Conservation (phyloP, 2,797 vertebrate genomes). For the Acanthornis magna region DNA sequence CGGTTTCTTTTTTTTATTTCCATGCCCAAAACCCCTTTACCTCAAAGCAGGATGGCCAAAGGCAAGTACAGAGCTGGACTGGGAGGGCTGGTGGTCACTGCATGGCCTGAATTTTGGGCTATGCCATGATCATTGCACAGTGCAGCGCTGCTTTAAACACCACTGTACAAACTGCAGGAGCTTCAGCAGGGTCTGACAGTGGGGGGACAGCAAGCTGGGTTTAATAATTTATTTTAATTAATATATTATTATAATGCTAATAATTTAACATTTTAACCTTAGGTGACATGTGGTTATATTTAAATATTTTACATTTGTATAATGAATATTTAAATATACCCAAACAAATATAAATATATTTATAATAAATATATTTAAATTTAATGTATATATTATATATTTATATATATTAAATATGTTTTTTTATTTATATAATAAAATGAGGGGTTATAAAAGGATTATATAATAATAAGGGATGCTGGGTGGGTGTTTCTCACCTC, state of each 20-base stretch:
- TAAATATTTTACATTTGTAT: background rate
- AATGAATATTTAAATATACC: too few species aligned
- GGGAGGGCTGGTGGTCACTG: background rate
- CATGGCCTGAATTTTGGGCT: background rate
- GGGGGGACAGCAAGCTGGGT: background rate
- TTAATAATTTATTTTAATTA: background rate
- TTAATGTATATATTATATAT: too few species aligned
- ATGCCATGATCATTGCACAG: background rate
- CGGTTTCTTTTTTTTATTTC: background rate
- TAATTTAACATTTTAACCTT: too few species aligned
- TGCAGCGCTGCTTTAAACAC: background rate
- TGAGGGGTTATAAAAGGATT: too few species aligned
- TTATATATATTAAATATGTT: too few species aligned
- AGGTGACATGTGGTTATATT: background rate
- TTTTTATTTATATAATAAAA: too few species aligned
- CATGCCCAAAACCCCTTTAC: background rate
- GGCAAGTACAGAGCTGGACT: background rate
- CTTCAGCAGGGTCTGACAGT: background rate
- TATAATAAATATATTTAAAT: too few species aligned
- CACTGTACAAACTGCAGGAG: background rate
- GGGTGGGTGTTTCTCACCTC: background rate
- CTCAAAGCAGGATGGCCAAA: background rate
- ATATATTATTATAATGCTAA: too few species aligned
- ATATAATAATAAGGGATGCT: background rate
- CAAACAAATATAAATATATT: too few species aligned